Evolutionary conservation across 2,797 vertebrate genomes (phyloP).

Genomic region (Tokudaia tokunoshimensis): DNA sequence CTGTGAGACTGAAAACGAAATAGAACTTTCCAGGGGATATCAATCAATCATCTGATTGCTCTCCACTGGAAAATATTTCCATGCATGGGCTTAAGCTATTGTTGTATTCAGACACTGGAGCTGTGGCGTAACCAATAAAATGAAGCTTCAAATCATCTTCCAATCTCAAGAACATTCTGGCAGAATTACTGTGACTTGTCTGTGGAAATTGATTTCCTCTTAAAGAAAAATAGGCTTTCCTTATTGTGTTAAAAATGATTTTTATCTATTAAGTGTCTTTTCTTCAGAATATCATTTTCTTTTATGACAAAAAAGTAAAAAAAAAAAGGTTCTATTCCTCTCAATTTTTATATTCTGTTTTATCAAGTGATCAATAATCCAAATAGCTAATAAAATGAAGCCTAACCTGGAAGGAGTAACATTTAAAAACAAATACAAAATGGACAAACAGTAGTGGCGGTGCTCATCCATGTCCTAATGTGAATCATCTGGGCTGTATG

Average conservation of each 20-base stretch:
- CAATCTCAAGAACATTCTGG: slow-evolving; percentile 69
- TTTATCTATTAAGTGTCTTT: slow-evolving; percentile 63
- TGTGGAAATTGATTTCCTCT: slow-evolving; percentile 71
- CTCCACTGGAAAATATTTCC: slow-evolving; percentile 59
- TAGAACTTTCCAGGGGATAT: slow-evolving; percentile 3
- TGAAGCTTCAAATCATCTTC: slow-evolving; percentile 71
- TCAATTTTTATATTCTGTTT: slow-evolving; percentile 15
- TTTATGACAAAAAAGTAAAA: slow-evolving; percentile 44
- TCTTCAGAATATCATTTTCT: slow-evolving; percentile 53
- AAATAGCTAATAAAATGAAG: slow-evolving; percentile 32
- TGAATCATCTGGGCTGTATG: background rate
- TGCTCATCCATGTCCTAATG: background rate
- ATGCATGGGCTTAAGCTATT: slow-evolving; percentile 20
- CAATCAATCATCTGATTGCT: slow-evolving; percentile 27
- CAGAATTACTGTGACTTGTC: slow-evolving; percentile 69
- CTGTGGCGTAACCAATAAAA: slow-evolving; percentile 67
- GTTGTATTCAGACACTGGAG: slow-evolving; percentile 58
- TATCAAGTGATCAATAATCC: slow-evolving; percentile 16
- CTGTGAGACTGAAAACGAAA: slow-evolving; percentile 34
- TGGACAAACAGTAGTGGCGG: background rate
- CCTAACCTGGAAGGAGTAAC: background rate
- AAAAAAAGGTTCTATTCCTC: slow-evolving; percentile 20
- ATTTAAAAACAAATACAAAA: slow-evolving; percentile 24
- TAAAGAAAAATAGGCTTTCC: slow-evolving; percentile 64
- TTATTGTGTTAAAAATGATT: slow-evolving; percentile 68